Evolutionary conservation across 2,797 vertebrate species (phyloP).

Genomic region (Leptoclinus maculatus): DNA sequence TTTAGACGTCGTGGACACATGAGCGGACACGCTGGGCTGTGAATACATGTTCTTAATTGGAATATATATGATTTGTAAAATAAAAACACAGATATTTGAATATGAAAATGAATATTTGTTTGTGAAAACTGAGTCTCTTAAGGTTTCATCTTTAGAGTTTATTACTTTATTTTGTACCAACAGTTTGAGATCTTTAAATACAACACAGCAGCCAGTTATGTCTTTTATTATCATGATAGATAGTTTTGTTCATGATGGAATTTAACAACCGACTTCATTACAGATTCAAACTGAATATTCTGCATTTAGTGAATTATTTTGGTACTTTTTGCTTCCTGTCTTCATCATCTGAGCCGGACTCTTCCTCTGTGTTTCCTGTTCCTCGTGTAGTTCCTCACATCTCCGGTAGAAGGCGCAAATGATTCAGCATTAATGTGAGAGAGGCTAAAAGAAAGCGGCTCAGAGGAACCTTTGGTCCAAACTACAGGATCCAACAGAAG

Average conservation of each 20-base stretch:
- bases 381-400: slow-evolving; percentile 79
- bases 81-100: no score
- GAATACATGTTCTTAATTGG: no score
- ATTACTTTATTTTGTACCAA: neutral
- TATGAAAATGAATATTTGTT: no score
- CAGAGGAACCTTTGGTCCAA: slow-evolving; percentile 55
- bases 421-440: slow-evolving; percentile 86
- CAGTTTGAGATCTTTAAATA: neutral
- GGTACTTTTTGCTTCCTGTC: neutral
- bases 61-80: no score
- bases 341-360: slow-evolving; percentile 13
- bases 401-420: slow-evolving; percentile 95
- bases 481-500: slow-evolving; percentile 39
- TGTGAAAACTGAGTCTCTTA: neutral
- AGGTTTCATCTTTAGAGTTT: neutral
- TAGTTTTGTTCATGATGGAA: neutral
- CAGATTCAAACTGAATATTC: neutral
- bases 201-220: neutral
- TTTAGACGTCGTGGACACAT: no score
- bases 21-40: no score
- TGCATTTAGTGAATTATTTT: neutral
- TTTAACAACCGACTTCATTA: neutral
- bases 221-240: slow-evolving; percentile 44
- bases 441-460: slow-evolving; percentile 43
- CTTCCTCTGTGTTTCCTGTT: neutral